Evolutionary conservation across 2,113 vertebrate species (phyloP).

Genomic region (Calidris pugnax): DNA sequence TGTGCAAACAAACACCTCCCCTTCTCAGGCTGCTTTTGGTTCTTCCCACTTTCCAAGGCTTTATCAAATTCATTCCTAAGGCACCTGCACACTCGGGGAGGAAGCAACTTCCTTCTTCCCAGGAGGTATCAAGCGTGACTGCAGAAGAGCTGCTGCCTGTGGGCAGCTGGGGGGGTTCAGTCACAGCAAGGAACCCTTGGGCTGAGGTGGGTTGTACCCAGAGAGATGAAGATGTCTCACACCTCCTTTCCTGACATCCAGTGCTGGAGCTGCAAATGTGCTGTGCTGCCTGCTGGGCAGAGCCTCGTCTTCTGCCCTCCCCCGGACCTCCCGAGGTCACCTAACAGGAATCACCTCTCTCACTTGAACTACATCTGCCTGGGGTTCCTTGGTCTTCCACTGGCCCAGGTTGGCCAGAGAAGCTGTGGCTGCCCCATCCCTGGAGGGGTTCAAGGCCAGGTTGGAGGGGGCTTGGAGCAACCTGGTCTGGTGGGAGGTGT

Average conservation of each 20-base stretch:
- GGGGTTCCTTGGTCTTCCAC: neutral
- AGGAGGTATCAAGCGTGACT: no score
- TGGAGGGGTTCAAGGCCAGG: no score
- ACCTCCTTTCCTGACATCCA: rapidly evolving
- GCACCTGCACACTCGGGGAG: neutral
- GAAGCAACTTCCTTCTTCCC: neutral
- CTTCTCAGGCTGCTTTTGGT: neutral
- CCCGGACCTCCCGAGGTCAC: neutral
- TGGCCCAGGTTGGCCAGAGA: no score
- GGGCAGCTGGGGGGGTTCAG: neutral
- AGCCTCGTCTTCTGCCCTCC: neutral
- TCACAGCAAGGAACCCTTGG: neutral
- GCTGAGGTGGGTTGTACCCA: neutral
- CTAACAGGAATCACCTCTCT: neutral
- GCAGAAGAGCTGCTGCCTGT: neutral
- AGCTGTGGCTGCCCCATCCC: no score
- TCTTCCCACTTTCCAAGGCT: neutral
- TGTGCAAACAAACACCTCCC: neutral
- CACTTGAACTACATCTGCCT: neutral
- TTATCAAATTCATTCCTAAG: neutral
- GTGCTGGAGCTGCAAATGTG: neutral
- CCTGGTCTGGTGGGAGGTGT: no score
- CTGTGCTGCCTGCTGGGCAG: neutral
- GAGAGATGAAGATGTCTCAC: neutral
- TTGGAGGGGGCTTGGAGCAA: no score